phyloP scores from a whole-genome alignment of 2,797 vertebrate genomes.

The Podargus strigoides region DNA sequence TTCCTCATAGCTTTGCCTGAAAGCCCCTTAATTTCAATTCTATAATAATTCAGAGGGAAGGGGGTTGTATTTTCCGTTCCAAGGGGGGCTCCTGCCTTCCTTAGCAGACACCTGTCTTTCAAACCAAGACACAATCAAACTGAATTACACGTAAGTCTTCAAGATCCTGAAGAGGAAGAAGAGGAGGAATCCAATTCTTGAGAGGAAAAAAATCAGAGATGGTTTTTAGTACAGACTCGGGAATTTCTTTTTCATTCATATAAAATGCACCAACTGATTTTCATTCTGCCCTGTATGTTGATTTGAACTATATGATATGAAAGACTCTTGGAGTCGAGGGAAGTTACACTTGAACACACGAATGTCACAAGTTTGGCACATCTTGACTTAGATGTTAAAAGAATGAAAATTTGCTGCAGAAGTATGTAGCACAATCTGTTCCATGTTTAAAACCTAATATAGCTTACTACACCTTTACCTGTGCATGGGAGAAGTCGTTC shows the following conservation, averaged over 20 bases:
- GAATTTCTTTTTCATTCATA: neutral
- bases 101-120: too few relatives aligned
- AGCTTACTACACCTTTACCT: neutral
- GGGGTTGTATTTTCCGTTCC: too few relatives aligned
- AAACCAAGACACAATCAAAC: too few relatives aligned
- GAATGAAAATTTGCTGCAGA: neutral
- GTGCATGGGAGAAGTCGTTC: neutral
- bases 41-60: too few relatives aligned
- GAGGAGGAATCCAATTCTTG: conserved; percentile 77
- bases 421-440: conserved; percentile 31
- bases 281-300: neutral
- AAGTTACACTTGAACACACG: rapidly evolving
- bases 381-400: neutral
- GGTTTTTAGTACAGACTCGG: neutral
- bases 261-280: neutral
- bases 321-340: neutral
- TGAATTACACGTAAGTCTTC: conserved; percentile 81
- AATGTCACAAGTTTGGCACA: neutral
- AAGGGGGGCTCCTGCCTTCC: too few relatives aligned
- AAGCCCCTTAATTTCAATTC: too few relatives aligned
- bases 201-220: neutral
- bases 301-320: neutral
- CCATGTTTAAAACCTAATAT: neutral
- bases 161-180: conserved; percentile 64
- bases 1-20: too few relatives aligned